Evolutionary conservation across 2,797 vertebrate genomes (phyloP).

Genomic region (Syngnathus acus): DNA sequence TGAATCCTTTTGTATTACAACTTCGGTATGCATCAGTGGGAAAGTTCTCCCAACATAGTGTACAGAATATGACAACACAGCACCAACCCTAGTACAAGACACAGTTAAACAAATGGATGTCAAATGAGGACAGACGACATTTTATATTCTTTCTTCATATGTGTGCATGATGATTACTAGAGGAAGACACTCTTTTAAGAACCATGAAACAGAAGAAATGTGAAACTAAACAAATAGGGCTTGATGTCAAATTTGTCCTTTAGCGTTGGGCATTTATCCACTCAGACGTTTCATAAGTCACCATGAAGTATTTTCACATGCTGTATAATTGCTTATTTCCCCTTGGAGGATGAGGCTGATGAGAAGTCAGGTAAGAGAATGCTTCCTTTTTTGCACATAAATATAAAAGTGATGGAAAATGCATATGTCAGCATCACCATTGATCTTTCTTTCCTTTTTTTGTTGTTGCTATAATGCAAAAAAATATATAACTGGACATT

Average conservation of each 20-base stretch:
- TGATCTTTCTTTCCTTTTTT: neutral
- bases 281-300: conserved; percentile 3
- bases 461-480: neutral
- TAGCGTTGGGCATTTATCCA: conserved; percentile 3
- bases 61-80: neutral
- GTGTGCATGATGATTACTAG: neutral
- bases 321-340: conserved; percentile 7
- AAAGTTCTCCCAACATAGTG: neutral
- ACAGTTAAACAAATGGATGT: neutral
- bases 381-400: neutral
- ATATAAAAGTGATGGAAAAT: neutral
- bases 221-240: neutral
- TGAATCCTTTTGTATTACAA: neutral
- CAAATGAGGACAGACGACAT: neutral
- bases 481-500: neutral
- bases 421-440: neutral
- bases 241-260: neutral
- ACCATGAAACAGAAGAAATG: neutral
- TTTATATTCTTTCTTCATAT: neutral
- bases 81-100: neutral
- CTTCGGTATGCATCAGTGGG: neutral
- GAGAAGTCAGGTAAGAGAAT: neutral
- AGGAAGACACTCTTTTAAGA: neutral
- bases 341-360: conserved; percentile 1
- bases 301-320: conserved; percentile 7